Percentiles rank a stretch among this genome's conserved stretches.
Conservation (phyloP, 2,888 invertebrate species). For the Resseliella maxima region DNA sequence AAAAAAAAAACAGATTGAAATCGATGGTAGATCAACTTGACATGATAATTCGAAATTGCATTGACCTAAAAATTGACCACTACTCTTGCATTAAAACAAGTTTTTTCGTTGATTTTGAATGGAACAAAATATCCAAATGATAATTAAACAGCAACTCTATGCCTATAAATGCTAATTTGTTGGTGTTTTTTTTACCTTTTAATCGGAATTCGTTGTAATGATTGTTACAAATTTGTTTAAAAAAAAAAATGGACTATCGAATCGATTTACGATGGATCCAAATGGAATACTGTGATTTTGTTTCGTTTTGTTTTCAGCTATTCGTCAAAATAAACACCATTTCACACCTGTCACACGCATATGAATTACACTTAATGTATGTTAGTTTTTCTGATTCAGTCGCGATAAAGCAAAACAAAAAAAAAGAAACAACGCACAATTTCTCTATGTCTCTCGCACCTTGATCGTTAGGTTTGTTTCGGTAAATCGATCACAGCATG, state of each 20-base stretch:
- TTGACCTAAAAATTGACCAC: slow-evolving; percentile 44
- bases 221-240: too few species aligned
- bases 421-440: not conserved
- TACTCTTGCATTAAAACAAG: not conserved
- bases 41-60: slow-evolving; percentile 43
- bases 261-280: not conserved
- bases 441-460: not conserved
- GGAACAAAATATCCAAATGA: not conserved
- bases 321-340: not conserved
- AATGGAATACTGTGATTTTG: not conserved
- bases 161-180: not conserved
- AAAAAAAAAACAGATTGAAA: not conserved
- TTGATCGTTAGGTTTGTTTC: not conserved
- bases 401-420: too few species aligned
- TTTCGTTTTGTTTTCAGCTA: not conserved
- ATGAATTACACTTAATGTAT: not conserved
- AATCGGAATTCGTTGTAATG: too few species aligned
- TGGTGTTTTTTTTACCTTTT: not conserved
- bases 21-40: slow-evolving; percentile 8
- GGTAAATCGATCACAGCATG: not conserved
- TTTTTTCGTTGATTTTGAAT: not conserved
- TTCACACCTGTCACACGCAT: slow-evolving; percentile 40
- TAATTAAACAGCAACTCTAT: slow-evolving; percentile 22
- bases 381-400: not conserved
- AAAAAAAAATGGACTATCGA: too few species aligned